These are phyloP conservation scores for Oconnorella tubifera DNA, from an alignment of 2,888 invertebrate species.

Conservation along the genomic window DNA sequence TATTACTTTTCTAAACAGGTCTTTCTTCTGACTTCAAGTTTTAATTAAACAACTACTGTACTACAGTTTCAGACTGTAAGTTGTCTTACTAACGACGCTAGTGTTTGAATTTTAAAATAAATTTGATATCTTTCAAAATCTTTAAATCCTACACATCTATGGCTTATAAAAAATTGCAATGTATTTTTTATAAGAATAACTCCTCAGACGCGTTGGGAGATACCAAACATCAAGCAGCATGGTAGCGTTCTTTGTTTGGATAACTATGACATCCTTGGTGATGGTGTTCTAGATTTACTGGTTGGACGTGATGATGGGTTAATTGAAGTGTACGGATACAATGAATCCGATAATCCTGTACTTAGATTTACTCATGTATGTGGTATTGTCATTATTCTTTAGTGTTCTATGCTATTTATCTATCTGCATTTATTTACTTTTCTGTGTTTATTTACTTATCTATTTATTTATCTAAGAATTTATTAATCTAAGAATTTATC, in stretches of 20 bases:
- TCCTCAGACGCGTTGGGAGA: background rate
- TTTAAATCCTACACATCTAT: too few relatives aligned
- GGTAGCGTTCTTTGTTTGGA: slow-evolving; percentile 60
- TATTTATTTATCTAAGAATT: too few relatives aligned
- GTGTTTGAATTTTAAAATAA: too few relatives aligned
- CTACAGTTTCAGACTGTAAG: too few relatives aligned
- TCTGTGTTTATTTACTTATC: slow-evolving; percentile 5
- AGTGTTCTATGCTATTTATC: background rate
- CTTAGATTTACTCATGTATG: slow-evolving; percentile 64
- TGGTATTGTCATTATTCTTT: too few relatives aligned
- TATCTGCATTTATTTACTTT: background rate
- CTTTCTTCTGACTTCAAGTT: too few relatives aligned
- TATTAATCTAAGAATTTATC: background rate
- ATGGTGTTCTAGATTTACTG: slow-evolving; percentile 70
- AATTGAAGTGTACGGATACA: slow-evolving; percentile 70
- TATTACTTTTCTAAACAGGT: too few relatives aligned
- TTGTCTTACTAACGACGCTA: too few relatives aligned
- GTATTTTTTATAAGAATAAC: background rate
- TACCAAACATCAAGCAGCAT: background rate
- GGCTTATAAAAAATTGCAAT: background rate
- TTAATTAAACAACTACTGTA: too few relatives aligned
- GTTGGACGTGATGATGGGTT: slow-evolving; percentile 86
- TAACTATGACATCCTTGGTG: slow-evolving; percentile 68
- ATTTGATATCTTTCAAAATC: too few relatives aligned
- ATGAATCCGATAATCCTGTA: slow-evolving; percentile 61